phyloP scores from a whole-genome alignment of 1,140 invertebrate genomes.

The Frieseomelitta varia region DNA sequence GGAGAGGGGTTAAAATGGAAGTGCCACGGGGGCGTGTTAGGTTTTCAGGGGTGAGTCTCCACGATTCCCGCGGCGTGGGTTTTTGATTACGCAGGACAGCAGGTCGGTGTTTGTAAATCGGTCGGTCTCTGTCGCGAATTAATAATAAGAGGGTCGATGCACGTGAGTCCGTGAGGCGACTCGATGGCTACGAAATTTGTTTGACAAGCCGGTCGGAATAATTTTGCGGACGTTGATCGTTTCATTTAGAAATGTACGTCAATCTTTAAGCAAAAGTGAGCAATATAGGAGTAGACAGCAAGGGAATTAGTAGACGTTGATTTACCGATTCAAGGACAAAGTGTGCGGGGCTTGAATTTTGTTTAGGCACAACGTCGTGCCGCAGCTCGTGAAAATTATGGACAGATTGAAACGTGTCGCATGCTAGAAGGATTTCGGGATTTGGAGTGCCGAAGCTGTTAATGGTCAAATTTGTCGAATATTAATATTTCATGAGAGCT shows the following conservation, averaged over 20 bases:
- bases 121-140: neutral
- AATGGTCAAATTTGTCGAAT: neutral
- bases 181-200: neutral
- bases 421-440: neutral
- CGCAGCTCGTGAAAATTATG: neutral
- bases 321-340: too few species aligned
- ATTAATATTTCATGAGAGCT: slow-evolving; percentile 7
- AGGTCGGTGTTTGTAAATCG: neutral
- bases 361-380: too few species aligned
- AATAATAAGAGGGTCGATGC: neutral
- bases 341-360: too few species aligned
- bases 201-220: neutral
- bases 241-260: too few species aligned
- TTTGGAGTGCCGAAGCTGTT: neutral
- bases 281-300: too few species aligned
- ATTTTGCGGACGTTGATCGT: neutral
- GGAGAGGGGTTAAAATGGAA: neutral
- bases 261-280: too few species aligned
- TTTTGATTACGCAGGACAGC: neutral
- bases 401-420: neutral
- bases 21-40: slow-evolving; percentile 17
- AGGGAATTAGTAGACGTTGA: too few species aligned
- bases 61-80: neutral
- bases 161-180: neutral
- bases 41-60: neutral